A percentile compares a stretch with the other conserved stretches of the same genome.
phyloP scores from a whole-genome alignment of 2,797 vertebrate genomes.

The Distichodus sexfasciatus region DNA sequence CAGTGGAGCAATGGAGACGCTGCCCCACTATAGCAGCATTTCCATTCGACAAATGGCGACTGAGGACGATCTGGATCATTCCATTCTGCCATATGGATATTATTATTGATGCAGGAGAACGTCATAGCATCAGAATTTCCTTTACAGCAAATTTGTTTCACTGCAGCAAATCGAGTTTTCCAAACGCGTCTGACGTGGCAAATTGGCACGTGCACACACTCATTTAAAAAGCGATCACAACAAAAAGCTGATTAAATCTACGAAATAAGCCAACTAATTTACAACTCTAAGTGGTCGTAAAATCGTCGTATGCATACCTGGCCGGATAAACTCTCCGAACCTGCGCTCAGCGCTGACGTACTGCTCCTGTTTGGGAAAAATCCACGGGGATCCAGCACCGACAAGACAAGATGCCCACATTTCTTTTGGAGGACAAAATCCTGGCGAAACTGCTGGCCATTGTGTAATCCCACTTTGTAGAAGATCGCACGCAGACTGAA shows the following conservation, averaged over 20 bases:
- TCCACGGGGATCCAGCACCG: constrained; percentile 83
- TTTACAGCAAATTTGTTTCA: too few species aligned
- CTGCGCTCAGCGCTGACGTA: constrained; percentile 71
- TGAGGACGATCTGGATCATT: constrained; percentile 9
- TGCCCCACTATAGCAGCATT: background rate
- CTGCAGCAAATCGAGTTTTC: too few species aligned
- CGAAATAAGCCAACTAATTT: too few species aligned
- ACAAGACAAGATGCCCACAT: constrained; percentile 78
- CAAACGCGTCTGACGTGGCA: too few species aligned
- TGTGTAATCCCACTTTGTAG: background rate
- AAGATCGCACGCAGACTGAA: too few species aligned
- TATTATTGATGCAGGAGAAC: background rate
- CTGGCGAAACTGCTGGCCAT: constrained; percentile 90
- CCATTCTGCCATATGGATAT: background rate
- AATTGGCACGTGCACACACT: too few species aligned
- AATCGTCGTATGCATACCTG: constrained; percentile 77
- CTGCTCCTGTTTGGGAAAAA: constrained; percentile 81
- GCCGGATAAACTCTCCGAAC: constrained; percentile 85
- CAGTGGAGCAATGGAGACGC: constrained; percentile 13
- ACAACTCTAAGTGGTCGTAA: too few species aligned
- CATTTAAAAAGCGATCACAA: too few species aligned
- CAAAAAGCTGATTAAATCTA: too few species aligned
- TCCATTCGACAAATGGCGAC: background rate
- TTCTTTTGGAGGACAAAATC: constrained; percentile 75
- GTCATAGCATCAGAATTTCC: background rate